These are phyloP conservation scores for Aphidius colemani DNA, from an alignment of 2,888 invertebrate species.

Conservation along the genomic window DNA sequence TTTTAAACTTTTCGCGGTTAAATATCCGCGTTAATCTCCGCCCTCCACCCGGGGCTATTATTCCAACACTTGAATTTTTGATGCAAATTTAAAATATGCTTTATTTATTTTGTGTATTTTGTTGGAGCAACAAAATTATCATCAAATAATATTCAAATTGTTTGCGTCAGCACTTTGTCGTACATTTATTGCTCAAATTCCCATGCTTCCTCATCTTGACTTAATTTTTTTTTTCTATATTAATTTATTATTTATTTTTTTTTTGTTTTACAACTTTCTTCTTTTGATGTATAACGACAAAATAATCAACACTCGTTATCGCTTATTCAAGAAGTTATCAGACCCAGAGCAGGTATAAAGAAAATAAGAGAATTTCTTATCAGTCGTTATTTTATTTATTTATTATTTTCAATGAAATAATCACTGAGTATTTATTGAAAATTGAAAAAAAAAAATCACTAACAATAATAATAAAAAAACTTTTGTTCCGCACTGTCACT, in stretches of 20 bases:
- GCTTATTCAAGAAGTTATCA: background rate
- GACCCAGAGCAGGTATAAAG: background rate
- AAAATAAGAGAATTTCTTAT: background rate
- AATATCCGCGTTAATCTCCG: constrained; percentile 27
- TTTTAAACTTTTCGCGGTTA: background rate
- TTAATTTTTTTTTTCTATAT: constrained; percentile 11
- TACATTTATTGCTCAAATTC: constrained; percentile 36
- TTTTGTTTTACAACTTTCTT: background rate
- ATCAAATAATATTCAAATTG: background rate
- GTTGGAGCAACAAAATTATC: constrained; percentile 26
- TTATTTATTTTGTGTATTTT: background rate
- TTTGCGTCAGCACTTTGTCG: constrained; percentile 52
- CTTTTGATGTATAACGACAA: background rate
- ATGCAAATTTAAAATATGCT: too few species aligned
- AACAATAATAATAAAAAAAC: background rate
- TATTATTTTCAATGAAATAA: too few species aligned
- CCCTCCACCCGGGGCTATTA: constrained; percentile 21
- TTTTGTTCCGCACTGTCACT: constrained; percentile 16
- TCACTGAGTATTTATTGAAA: too few species aligned
- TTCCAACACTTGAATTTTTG: background rate
- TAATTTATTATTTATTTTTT: background rate
- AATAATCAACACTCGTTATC: too few species aligned
- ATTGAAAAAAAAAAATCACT: too few species aligned
- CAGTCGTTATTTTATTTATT: background rate
- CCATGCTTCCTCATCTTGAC: constrained; percentile 53